These are phyloP conservation scores for Acleris sparsana DNA, from an alignment of 2,888 invertebrate genomes.

Conservation along the genomic window DNA sequence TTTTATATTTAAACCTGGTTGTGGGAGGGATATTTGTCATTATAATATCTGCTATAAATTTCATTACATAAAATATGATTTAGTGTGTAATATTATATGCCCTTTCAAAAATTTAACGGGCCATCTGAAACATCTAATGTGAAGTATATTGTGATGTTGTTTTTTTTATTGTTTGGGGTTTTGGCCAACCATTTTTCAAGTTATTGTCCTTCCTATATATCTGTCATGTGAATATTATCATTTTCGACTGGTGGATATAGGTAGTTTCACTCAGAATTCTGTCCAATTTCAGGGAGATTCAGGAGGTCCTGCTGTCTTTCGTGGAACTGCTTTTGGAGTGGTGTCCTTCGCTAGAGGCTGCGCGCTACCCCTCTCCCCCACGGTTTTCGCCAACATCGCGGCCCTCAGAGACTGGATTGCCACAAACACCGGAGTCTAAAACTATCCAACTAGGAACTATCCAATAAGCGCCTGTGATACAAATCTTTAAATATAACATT, in stretches of 20 bases:
- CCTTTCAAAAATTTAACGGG: too few relatives aligned
- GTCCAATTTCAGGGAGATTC: conserved; percentile 71
- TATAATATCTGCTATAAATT: too few relatives aligned
- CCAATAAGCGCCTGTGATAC: conserved; percentile 52
- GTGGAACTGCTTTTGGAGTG: conserved; percentile 74
- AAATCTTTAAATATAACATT: conserved; percentile 45
- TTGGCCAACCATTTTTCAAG: too few relatives aligned
- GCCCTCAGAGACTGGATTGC: conserved; percentile 72
- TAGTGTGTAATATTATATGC: too few relatives aligned
- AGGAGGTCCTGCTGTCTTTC: conserved; percentile 76
- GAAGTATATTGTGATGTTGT: too few relatives aligned
- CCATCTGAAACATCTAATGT: too few relatives aligned
- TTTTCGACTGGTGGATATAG: too few relatives aligned
- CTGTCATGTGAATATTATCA: too few relatives aligned
- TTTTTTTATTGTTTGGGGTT: too few relatives aligned
- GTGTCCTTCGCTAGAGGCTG: conserved; percentile 79
- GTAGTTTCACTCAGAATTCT: neutral
- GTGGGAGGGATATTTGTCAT: too few relatives aligned
- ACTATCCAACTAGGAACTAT: conserved; percentile 14
- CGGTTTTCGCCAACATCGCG: conserved; percentile 76
- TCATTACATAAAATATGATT: too few relatives aligned
- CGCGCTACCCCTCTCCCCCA: conserved; percentile 75
- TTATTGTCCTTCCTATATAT: too few relatives aligned
- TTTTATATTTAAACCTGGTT: neutral
- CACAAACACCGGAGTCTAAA: conserved; percentile 70